Evolutionary conservation across 2,888 invertebrate species (phyloP).

Genomic region (Mylabris sibirica): DNA sequence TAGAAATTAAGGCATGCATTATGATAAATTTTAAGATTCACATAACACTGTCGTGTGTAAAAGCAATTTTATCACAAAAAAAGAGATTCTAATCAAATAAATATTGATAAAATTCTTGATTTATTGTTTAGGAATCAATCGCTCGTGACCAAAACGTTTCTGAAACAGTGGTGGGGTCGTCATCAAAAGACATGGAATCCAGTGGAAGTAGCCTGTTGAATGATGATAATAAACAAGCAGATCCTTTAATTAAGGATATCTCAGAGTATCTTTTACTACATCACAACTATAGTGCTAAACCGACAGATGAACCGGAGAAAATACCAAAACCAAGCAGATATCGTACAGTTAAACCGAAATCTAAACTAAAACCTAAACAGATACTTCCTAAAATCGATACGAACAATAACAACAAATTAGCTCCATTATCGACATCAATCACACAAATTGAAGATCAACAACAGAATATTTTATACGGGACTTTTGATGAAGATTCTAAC

Average conservation of each 20-base stretch:
- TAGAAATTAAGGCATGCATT: slow-evolving; percentile 1
- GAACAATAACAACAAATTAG: slow-evolving; percentile 32
- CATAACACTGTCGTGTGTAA: not conserved
- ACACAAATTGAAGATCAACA: slow-evolving; percentile 51
- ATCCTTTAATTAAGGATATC: slow-evolving; percentile 49
- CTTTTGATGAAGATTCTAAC: slow-evolving; percentile 75
- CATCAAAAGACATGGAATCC: slow-evolving; percentile 88
- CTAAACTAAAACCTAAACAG: slow-evolving; percentile 36
- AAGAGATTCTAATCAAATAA: not conserved
- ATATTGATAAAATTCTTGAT: not conserved
- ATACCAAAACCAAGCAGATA: slow-evolving; percentile 19
- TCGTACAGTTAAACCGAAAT: slow-evolving; percentile 23
- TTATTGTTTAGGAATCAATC: slow-evolving; percentile 57
- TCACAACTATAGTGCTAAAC: slow-evolving; percentile 56
- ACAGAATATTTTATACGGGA: slow-evolving; percentile 73
- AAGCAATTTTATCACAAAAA: not conserved
- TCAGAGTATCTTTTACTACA: slow-evolving; percentile 56
- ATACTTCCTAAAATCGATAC: slow-evolving; percentile 32
- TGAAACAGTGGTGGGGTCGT: slow-evolving; percentile 85
- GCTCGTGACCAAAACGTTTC: slow-evolving; percentile 64
- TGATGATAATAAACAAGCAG: slow-evolving; percentile 37
- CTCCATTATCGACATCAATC: slow-evolving; percentile 24
- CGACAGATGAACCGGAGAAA: slow-evolving; percentile 28
- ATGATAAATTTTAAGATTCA: not conserved
- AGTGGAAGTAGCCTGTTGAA: slow-evolving; percentile 63